A percentile compares a stretch with the other conserved stretches of the same genome.
phyloP scores from a whole-genome alignment of 2,113 vertebrate genomes.

The Desmodus rotundus region DNA sequence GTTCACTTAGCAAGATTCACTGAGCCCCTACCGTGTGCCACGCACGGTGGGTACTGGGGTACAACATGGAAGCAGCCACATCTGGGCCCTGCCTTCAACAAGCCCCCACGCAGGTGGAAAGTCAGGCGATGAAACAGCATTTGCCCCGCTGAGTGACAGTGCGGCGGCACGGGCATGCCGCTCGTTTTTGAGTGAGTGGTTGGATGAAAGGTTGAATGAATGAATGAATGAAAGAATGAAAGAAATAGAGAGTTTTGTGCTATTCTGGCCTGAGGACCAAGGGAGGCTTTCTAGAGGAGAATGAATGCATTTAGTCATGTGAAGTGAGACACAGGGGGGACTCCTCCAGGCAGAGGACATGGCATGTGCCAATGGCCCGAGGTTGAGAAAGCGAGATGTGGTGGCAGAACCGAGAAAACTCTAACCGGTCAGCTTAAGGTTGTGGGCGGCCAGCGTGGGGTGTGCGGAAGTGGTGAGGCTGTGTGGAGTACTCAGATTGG shows the following conservation, averaged over 20 bases:
- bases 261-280: background rate
- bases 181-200: background rate
- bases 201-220: background rate
- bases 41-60: background rate
- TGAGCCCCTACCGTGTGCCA: background rate
- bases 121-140: background rate
- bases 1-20: background rate
- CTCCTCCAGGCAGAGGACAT: background rate
- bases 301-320: background rate
- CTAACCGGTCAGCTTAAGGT: background rate
- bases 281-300: background rate
- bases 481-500: background rate
- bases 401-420: background rate
- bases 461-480: background rate
- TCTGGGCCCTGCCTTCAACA: background rate
- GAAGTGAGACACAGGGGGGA: background rate
- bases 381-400: background rate
- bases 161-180: background rate
- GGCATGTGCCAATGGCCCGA: background rate
- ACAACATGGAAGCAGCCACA: fast-evolving
- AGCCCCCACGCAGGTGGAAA: background rate
- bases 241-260: background rate
- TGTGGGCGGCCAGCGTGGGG: background rate
- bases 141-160: background rate
- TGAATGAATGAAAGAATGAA: background rate